These are phyloP conservation scores for Syncerus caffer DNA, from an alignment of 2,797 vertebrate genomes.

Conservation along the genomic window DNA sequence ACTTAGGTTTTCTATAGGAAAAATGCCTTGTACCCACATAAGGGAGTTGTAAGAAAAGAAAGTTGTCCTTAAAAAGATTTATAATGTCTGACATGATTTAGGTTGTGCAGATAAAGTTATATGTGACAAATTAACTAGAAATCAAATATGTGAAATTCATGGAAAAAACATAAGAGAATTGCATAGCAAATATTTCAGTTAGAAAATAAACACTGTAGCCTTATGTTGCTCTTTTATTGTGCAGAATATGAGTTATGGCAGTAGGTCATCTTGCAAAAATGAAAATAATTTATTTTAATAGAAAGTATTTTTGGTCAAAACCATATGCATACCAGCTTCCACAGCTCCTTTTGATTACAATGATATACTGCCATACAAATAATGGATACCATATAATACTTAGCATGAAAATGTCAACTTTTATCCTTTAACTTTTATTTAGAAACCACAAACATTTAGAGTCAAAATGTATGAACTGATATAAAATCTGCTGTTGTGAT, in stretches of 20 bases:
- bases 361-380: constrained; percentile 61
- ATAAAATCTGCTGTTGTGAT: constrained; percentile 58
- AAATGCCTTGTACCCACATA: not conserved
- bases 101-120: not conserved
- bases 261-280: constrained; percentile 67
- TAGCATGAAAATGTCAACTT: constrained; percentile 70
- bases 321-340: constrained; percentile 44
- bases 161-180: constrained; percentile 38
- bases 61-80: not conserved
- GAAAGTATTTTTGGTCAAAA: constrained; percentile 73
- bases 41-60: not conserved
- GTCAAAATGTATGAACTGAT: constrained; percentile 62
- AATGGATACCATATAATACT: constrained; percentile 74
- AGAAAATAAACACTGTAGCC: constrained; percentile 46
- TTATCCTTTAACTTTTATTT: constrained; percentile 62
- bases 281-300: constrained; percentile 73
- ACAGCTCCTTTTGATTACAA: constrained; percentile 77
- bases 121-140: not conserved
- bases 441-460: constrained; percentile 72
- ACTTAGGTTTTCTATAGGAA: not conserved
- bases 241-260: constrained; percentile 67
- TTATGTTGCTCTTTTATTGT: constrained; percentile 24
- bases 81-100: not conserved
- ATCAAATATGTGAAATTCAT: constrained; percentile 15
- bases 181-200: constrained; percentile 7